Evolutionary conservation across 2,888 invertebrate species (phyloP), one percentile per base, ranked within the genome.

Genomic region (Pediacus dermestoides): DNA sequence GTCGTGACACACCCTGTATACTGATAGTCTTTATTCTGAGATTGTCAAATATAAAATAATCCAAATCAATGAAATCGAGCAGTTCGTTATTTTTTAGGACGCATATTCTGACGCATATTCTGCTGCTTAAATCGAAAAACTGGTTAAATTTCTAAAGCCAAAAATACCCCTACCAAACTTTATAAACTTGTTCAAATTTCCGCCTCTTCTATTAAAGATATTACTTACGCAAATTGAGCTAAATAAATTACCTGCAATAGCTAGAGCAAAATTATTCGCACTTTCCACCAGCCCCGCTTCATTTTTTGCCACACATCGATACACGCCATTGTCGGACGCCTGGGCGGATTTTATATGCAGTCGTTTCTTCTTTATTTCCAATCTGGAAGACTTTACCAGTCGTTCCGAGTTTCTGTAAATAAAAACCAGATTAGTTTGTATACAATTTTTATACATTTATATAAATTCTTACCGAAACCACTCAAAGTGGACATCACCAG

Each of bases 301-400:
- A 68, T 85, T 87, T 41, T 74, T 74, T 10, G 81, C 85, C 32
- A 74, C 68, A 62, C 88, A 88, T 13, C 81, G 77, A 68, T 87
- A 88, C 37, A 85, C 76, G 1, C 87, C 88, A 64, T 82, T 85
- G 58, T 83, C 81, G 30, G 72, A 71, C 7, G 76, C 66, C 21
- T 69, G 68, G 3, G 74, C 74, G 30, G 70, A 66, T 53, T 72
- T 74, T 12, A 85, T 71, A 50, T 77, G 75, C 36, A 85, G 64
- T 41, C 76, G 71, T 55, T 76, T 76, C 59, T 77, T 77, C 50
- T 78, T 77, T 41, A 80, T 69, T 50, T 77, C 74, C 35, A 82
- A 67, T 37, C 77, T 76, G 16, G 76, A 73, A 42, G 73, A 73
- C 49, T 73, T 75, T 46, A 71, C 70, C 40, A 85, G 59, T 38